These are phyloP conservation scores for Dromiciops gliroides DNA, from an alignment of 2,113 vertebrate species.

Conservation along the genomic window DNA sequence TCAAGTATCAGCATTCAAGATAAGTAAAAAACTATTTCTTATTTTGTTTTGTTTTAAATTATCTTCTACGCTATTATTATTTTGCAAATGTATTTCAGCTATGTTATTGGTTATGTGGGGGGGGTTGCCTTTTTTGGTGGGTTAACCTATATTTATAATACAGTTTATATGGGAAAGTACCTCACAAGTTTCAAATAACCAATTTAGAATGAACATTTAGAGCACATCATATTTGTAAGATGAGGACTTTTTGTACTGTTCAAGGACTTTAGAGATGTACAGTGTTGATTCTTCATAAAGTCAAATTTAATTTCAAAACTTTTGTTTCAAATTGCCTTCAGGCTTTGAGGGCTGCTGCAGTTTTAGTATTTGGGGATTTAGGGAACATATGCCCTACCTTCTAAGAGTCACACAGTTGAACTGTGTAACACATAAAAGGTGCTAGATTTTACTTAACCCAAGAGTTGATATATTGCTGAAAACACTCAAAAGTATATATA, in stretches of 20 bases:
- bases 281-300: constrained; percentile 16
- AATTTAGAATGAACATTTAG: constrained; percentile 29
- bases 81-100: constrained; percentile 13
- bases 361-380: neutral
- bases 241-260: neutral
- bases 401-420: neutral
- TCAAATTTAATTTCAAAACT: constrained; percentile 35
- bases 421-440: neutral
- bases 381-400: neutral
- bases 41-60: constrained; percentile 31
- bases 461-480: neutral
- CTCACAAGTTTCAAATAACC: neutral
- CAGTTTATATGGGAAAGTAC: constrained; percentile 29
- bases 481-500: neutral
- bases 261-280: neutral
- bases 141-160: neutral
- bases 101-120: neutral
- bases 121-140: neutral
- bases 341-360: neutral
- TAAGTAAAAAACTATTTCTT: neutral
- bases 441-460: neutral
- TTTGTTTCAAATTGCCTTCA: neutral
- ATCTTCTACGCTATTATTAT: constrained; percentile 21
- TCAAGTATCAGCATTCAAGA: neutral
- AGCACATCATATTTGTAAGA: neutral